phyloP scores from a whole-genome alignment of 1,140 invertebrate species.

The Halesus radiatus region DNA sequence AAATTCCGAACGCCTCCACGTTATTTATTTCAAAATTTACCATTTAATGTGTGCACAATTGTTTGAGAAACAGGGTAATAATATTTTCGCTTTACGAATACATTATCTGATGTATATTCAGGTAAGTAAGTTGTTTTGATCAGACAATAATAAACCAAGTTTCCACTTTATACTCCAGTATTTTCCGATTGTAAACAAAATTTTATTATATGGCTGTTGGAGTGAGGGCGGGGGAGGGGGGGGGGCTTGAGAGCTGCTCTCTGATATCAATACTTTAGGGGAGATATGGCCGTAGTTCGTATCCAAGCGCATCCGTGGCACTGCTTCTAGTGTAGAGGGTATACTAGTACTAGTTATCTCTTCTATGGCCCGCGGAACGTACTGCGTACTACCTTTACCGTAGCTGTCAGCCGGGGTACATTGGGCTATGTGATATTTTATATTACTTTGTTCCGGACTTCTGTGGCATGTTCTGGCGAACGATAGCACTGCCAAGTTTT shows the following conservation, averaged over 20 bases:
- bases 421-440: constrained; percentile 20
- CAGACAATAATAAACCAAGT: too few species aligned
- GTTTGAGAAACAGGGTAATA: too few species aligned
- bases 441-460: constrained; percentile 18
- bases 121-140: too few species aligned
- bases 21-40: too few species aligned
- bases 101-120: too few species aligned
- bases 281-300: background rate
- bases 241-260: too few species aligned
- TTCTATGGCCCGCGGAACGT: background rate
- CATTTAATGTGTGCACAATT: too few species aligned
- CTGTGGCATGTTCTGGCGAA: background rate
- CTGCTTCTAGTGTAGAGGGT: background rate
- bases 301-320: background rate
- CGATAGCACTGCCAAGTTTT: constrained; percentile 51
- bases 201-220: background rate
- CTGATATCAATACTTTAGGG: background rate
- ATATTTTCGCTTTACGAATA: too few species aligned
- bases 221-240: too few species aligned
- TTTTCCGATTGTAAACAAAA: background rate
- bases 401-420: background rate
- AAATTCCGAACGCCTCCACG: too few species aligned
- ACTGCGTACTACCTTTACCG: too few species aligned
- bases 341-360: background rate
- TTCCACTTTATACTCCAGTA: background rate